phyloP scores from a whole-genome alignment of 1,140 invertebrate species.

The Cheumatopsyche charites region DNA sequence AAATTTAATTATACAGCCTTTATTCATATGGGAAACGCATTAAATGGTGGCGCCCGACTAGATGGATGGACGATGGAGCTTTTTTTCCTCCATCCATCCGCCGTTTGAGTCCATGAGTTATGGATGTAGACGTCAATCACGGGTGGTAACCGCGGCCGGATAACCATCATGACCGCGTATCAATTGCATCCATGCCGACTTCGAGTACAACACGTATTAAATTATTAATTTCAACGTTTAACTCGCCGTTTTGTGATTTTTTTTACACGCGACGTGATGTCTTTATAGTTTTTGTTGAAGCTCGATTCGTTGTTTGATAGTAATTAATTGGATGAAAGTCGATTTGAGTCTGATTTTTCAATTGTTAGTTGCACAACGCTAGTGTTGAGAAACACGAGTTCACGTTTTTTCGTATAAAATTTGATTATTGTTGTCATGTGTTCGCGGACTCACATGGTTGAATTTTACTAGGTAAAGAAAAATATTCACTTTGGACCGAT shows the following conservation, averaged over 20 bases:
- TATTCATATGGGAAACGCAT: slow-evolving; percentile 13
- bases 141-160: slow-evolving; percentile 6
- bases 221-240: slow-evolving; percentile 7
- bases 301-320: background rate
- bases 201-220: background rate
- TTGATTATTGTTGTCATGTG: no score
- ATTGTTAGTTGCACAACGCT: no score
- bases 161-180: slow-evolving; percentile 13
- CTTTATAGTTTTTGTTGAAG: background rate
- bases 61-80: background rate
- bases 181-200: slow-evolving; percentile 5
- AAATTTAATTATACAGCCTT: slow-evolving; percentile 19
- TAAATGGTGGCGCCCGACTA: slow-evolving; percentile 13
- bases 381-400: no score
- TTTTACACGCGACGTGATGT: no score
- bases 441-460: no score
- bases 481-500: no score
- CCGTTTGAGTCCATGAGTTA: slow-evolving; percentile 12
- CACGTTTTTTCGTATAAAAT: no score
- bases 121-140: slow-evolving; percentile 20
- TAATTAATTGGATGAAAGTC: no score
- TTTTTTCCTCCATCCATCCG: slow-evolving; percentile 4
- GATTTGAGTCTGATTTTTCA: no score
- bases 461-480: no score
- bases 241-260: background rate